A percentile compares a stretch with the other conserved stretches of the same genome.
Conservation (phyloP, 2,113 vertebrate genomes). For the Paraplagusia blochii region DNA sequence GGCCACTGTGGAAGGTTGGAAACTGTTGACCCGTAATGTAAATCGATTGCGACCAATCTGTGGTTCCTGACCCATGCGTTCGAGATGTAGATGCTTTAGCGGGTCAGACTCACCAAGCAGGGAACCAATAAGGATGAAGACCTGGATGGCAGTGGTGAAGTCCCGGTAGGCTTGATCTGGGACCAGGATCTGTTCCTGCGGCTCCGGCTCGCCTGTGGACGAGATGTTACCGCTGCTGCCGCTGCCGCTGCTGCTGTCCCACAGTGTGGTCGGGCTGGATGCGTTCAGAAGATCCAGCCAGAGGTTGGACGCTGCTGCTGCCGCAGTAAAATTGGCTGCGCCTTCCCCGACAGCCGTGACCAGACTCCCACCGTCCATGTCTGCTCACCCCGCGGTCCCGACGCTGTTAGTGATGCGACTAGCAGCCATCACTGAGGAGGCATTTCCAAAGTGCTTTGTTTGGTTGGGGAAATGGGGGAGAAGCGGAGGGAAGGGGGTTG, state of each 20-base stretch:
- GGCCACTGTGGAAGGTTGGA: too few species aligned
- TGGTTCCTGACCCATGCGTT: too few species aligned
- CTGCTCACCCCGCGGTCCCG: constrained; percentile 16
- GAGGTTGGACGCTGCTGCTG: constrained; percentile 44
- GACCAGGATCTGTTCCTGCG: constrained; percentile 26
- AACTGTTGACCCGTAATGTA: too few species aligned
- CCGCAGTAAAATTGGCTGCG: constrained; percentile 42
- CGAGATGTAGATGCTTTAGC: too few species aligned
- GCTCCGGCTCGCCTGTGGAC: constrained; percentile 39
- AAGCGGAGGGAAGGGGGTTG: not conserved
- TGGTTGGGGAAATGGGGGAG: not conserved
- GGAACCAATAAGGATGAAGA: constrained; percentile 88
- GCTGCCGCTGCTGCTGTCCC: constrained; percentile 63
- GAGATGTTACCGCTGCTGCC: constrained; percentile 32
- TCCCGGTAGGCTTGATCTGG: constrained; percentile 84
- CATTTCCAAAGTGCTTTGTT: constrained; percentile 20
- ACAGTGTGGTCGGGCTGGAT: constrained; percentile 61
- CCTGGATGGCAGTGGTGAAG: constrained; percentile 85
- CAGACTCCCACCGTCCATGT: constrained; percentile 74
- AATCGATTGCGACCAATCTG: too few species aligned
- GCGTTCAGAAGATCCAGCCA: constrained; percentile 69
- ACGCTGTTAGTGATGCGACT: constrained; percentile 10
- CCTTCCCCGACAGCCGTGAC: constrained; percentile 67
- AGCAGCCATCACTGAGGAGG: constrained; percentile 13
- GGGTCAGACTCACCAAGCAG: constrained; percentile 82